A percentile compares a stretch with the other conserved stretches of the same genome.
phyloP scores from a whole-genome alignment of 92 coral and sea anemone species.

The Hydrozoanthus gracilis region DNA sequence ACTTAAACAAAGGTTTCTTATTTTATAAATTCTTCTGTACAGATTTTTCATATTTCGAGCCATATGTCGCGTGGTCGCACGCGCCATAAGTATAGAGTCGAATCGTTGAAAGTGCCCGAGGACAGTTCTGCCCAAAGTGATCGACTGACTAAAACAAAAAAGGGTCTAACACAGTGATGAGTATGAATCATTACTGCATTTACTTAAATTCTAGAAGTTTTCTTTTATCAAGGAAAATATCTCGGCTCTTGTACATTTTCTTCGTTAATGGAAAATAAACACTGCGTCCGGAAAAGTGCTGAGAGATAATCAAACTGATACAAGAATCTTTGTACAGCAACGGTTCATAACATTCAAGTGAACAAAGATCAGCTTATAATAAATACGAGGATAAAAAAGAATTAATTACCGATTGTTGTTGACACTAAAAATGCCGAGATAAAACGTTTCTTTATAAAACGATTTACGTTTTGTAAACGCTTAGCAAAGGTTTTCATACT shows the following conservation, averaged over 20 bases:
- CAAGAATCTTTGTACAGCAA: constrained; percentile 8
- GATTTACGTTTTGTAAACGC: constrained; percentile 44
- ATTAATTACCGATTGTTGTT: constrained; percentile 33
- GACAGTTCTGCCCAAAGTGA: constrained; percentile 2
- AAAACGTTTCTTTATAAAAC: constrained; percentile 12
- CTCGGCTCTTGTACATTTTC: constrained; percentile 29
- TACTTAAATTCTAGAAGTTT: constrained; percentile 40
- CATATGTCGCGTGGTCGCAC: constrained; percentile 77
- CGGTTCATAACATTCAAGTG: constrained; percentile 24
- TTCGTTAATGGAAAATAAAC: constrained; percentile 70
- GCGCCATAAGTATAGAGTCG: constrained; percentile 48
- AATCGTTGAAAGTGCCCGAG: not conserved
- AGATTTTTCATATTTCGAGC: constrained; percentile 9
- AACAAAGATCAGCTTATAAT: constrained; percentile 45
- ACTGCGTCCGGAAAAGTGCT: constrained; percentile 63
- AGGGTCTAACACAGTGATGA: constrained; percentile 1
- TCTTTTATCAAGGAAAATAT: constrained; percentile 32
- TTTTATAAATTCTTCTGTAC: constrained; percentile 32
- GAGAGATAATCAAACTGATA: constrained; percentile 54
- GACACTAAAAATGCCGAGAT: constrained; percentile 38
- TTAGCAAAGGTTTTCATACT: constrained; percentile 20
- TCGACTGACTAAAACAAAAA: not conserved
- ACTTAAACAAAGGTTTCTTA: constrained; percentile 54
- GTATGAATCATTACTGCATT: constrained; percentile 55
- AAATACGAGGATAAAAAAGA: constrained; percentile 16